Evolutionary conservation across 2,113 vertebrate species (phyloP), one percentile per base, ranked within the genome.

Genomic region (Cryptoleucopteryx plumbea): DNA sequence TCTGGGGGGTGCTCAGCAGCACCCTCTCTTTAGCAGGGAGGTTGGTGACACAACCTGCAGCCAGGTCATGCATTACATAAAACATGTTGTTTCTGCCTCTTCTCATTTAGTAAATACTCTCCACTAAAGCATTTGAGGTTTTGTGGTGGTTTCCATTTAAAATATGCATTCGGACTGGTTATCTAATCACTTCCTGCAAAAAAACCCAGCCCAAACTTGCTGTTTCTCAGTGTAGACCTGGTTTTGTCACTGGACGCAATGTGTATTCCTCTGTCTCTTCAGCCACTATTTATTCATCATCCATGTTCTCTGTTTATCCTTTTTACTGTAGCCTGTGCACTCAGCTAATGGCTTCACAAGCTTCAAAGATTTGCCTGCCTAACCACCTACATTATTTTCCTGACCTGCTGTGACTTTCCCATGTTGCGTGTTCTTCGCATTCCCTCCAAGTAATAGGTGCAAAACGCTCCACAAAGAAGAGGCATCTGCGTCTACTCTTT

Each of bases 251-350:
- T 65, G 89, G 58, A 36, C 10, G 4, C 77, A 65, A 61, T 31
- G 2, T 9, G 40, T 62, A 15, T 68, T 75, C 21, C 47, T 48
- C 80, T 74, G 55, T 67, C 52, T 75, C 65, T 61, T 84, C 79
- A 74, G 42, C 68, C 45, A 8, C 75, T 87, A 0, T 87, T 93
- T 89, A 75, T 94, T 95, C 40, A 43, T 77, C 66, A 47, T 47
- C 56, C 77, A 2, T 67, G n/a, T 79, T 92, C 87, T 88, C 48
- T 97, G 74, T 93, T 97, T 95, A 50, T 80, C 74, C 71, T 91
- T 94, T 93, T 53, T 48, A 42, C 68, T 52, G 9, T 75, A 94
- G 71, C 72, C 91, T 63, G 26, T 56, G 75, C 36, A 16, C 70
- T 87, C 26, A 5, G 83, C 82, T 94, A 73, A 96, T 91, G 93